Evolutionary conservation across 1,140 invertebrate genomes (phyloP).

Genomic region (Micrasema minimum): DNA sequence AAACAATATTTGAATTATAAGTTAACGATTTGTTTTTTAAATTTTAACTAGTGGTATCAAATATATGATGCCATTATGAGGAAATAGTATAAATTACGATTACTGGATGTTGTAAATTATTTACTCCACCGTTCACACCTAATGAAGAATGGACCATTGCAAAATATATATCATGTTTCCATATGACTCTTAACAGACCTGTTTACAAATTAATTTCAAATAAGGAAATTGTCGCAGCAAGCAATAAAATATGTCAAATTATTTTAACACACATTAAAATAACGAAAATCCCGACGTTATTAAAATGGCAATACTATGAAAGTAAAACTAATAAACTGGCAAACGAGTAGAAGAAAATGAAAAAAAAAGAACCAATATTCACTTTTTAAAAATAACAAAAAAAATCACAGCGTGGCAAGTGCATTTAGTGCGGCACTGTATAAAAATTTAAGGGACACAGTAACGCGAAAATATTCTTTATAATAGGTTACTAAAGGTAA

Average conservation of each 20-base stretch:
- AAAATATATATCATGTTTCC: too few relatives aligned
- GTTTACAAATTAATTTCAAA: too few relatives aligned
- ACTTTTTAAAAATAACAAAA: background rate
- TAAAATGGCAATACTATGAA: background rate
- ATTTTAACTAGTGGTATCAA: too few relatives aligned
- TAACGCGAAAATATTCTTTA: background rate
- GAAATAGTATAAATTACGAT: too few relatives aligned
- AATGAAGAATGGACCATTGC: too few relatives aligned
- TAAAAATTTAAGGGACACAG: background rate
- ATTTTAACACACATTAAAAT: background rate
- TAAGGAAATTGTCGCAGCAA: background rate
- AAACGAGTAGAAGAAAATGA: background rate
- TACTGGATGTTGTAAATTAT: too few relatives aligned
- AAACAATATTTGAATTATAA: too few relatives aligned
- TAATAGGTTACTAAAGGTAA: too few relatives aligned
- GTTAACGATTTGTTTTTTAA: too few relatives aligned
- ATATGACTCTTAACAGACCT: too few relatives aligned
- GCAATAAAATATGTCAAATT: background rate
- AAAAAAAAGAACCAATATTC: background rate
- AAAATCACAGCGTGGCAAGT: slow-evolving; percentile 16
- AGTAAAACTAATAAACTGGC: background rate
- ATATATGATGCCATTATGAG: too few relatives aligned
- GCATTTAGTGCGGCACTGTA: slow-evolving; percentile 9
- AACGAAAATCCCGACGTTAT: background rate
- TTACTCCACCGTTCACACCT: too few relatives aligned